Percentiles rank a stretch among this genome's conserved stretches.
These are phyloP conservation scores for Amniataba percoides DNA, from an alignment of 2,797 vertebrate species.

Conservation along the genomic window DNA sequence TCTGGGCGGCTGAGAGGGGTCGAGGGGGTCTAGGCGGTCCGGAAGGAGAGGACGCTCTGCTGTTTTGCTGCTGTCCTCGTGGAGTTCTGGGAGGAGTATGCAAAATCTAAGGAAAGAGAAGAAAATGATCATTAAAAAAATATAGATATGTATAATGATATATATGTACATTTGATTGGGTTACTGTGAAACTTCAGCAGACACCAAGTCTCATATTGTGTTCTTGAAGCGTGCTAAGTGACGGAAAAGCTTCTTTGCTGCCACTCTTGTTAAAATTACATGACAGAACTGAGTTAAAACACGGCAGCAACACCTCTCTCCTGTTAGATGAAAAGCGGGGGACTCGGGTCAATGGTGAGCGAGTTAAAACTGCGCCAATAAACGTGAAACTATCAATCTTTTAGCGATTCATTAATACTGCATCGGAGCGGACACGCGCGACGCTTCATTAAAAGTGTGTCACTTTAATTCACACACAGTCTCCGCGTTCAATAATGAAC, in stretches of 20 bases:
- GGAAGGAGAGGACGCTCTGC: neutral
- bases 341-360: neutral
- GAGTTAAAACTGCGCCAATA: conserved; percentile 21
- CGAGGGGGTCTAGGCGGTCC: conserved; percentile 8
- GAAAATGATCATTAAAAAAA: neutral
- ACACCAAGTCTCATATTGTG: neutral
- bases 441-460: conserved; percentile 54
- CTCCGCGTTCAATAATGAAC: conserved; percentile 67
- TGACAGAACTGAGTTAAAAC: conserved; percentile 28
- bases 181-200: neutral
- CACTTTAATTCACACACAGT: conserved; percentile 56
- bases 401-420: conserved; percentile 54
- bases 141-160: neutral
- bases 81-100: conserved; percentile 11
- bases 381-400: conserved; percentile 59
- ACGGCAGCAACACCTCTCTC: conserved; percentile 34
- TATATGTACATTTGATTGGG: neutral
- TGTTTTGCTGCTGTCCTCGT: conserved; percentile 17
- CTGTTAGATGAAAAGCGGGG: neutral
- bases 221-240: neutral
- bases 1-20: neutral
- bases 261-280: conserved; percentile 39
- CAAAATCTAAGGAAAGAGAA: conserved; percentile 23
- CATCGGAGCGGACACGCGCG: conserved; percentile 2
- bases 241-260: neutral